These are phyloP conservation scores for Pseudomyrmex pallidus DNA, from an alignment of 1,140 invertebrate genomes.

Conservation along the genomic window DNA sequence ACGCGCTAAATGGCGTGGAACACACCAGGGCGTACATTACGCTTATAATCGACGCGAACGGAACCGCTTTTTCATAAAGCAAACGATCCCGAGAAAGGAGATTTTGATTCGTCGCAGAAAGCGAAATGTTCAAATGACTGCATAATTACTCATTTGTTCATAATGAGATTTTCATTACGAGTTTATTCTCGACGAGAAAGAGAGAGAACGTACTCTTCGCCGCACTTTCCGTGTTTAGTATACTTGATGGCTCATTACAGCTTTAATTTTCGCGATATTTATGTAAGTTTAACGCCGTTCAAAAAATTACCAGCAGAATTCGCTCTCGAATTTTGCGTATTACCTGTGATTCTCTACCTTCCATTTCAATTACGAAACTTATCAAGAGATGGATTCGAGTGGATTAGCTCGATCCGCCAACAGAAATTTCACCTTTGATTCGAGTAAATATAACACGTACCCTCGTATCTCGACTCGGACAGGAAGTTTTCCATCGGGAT, in stretches of 20 bases:
- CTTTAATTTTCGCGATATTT: constrained; percentile 27
- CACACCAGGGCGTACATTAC: background rate
- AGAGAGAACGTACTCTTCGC: background rate
- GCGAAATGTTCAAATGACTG: background rate
- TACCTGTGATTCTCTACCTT: background rate
- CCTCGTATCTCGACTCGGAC: background rate
- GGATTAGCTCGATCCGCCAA: constrained; percentile 21
- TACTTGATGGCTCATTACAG: constrained; percentile 12
- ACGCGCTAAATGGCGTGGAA: background rate
- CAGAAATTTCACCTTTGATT: constrained; percentile 9
- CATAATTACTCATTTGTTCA: background rate
- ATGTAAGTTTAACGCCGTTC: background rate
- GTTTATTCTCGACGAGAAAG: background rate
- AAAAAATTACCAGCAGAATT: constrained; percentile 5
- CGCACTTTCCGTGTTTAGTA: constrained; percentile 1
- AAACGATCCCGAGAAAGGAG: background rate
- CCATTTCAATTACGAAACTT: constrained; percentile 49
- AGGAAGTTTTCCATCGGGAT: background rate
- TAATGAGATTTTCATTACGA: constrained; percentile 31
- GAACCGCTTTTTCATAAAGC: too few species aligned
- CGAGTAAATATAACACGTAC: background rate
- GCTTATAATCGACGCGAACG: background rate
- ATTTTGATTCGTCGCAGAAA: background rate
- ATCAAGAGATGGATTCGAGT: constrained; percentile 6
- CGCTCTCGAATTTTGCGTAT: background rate